A percentile compares a stretch with the other conserved stretches of the same genome.
Conservation (phyloP, 2,888 invertebrate genomes). For the Leistus spinibarbis region DNA sequence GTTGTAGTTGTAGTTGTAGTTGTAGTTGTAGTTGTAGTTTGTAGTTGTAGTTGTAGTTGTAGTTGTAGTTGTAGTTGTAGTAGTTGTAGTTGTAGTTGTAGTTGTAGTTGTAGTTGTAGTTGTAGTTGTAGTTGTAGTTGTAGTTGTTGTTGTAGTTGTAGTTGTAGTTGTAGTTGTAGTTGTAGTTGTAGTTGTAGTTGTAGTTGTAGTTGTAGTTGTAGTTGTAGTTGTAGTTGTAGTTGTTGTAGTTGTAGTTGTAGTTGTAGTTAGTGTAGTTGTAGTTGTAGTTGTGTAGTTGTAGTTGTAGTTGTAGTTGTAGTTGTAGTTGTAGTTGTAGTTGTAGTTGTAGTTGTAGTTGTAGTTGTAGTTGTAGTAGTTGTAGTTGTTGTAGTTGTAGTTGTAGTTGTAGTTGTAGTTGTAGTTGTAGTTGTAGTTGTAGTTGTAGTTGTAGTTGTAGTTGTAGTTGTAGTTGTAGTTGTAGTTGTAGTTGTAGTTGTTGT, state of each 20-base stretch:
- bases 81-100: no score
- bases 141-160: no score
- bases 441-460: slow-evolving; percentile 14
- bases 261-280: slow-evolving; percentile 1
- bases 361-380: neutral
- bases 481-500: slow-evolving; percentile 14
- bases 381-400: slow-evolving; percentile 8
- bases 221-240: slow-evolving; percentile 32
- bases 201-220: slow-evolving; percentile 35
- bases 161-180: no score
- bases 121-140: no score
- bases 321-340: slow-evolving; percentile 19
- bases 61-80: no score
- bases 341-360: slow-evolving; percentile 18
- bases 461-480: slow-evolving; percentile 12
- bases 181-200: slow-evolving; percentile 35
- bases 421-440: slow-evolving; percentile 7
- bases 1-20: no score
- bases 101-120: no score
- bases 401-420: slow-evolving; percentile 12
- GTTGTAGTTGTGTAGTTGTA: slow-evolving; percentile 10
- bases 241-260: slow-evolving; percentile 21
- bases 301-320: slow-evolving; percentile 18
- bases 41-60: no score
- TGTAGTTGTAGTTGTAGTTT: no score